phyloP scores from a whole-genome alignment of 2,113 vertebrate species.

The Dasyornis broadbenti region DNA sequence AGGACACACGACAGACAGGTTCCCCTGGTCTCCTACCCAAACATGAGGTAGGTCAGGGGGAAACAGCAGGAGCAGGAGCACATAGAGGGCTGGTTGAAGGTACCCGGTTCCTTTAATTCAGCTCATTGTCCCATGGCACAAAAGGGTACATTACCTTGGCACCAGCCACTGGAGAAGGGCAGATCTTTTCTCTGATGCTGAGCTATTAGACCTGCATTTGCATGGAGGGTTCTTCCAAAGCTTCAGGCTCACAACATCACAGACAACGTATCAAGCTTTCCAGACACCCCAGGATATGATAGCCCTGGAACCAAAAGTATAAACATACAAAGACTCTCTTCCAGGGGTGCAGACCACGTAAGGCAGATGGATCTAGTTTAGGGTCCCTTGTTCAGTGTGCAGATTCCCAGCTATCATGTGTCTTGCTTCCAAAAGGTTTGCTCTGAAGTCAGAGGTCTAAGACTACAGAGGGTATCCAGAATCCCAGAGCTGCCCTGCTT shows the following conservation, averaged over 20 bases:
- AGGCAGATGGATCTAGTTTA: not conserved
- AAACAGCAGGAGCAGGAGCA: not conserved
- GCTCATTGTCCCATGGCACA: not conserved
- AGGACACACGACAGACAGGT: not conserved
- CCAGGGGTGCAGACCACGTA: fast-evolving
- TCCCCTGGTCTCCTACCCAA: not conserved
- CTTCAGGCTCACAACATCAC: not conserved
- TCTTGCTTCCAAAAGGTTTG: not conserved
- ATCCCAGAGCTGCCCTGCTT: not conserved
- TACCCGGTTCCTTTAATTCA: not conserved
- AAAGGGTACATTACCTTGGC: fast-evolving
- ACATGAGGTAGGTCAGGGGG: not conserved
- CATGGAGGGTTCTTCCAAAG: not conserved
- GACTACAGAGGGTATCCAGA: not conserved
- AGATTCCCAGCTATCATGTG: not conserved
- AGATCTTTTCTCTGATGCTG: not conserved
- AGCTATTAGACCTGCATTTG: not conserved
- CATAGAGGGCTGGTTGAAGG: fast-evolving
- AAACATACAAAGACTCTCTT: not conserved
- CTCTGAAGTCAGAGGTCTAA: not conserved
- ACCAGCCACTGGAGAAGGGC: not conserved
- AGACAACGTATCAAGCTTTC: not conserved
- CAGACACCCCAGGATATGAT: not conserved
- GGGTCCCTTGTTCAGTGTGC: not conserved
- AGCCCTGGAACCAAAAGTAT: not conserved